Conservation (phyloP, 1,140 invertebrate species). For the Cylas formicarius region DNA sequence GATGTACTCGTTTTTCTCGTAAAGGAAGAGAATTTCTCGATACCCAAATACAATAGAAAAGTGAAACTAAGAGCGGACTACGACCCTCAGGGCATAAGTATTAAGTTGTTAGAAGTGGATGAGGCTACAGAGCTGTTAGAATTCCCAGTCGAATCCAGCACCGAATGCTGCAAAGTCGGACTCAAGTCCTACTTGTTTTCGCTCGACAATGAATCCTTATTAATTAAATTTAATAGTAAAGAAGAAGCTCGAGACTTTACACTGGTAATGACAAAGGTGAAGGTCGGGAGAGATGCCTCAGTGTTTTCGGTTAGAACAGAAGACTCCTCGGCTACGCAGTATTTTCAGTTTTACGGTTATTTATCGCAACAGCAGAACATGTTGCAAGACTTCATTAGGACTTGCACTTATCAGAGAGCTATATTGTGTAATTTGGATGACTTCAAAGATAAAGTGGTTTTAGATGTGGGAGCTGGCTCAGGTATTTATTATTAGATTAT, state of each 20-base stretch:
- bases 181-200: constrained; percentile 61
- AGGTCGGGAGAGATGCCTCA: constrained; percentile 68
- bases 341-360: constrained; percentile 98
- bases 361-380: constrained; percentile 99
- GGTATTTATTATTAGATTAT: too few relatives aligned
- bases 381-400: constrained; percentile 99
- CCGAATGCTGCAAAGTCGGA: constrained; percentile 61
- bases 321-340: constrained; percentile 94
- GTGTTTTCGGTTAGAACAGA: constrained; percentile 95
- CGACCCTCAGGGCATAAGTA: constrained; percentile 66
- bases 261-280: constrained; percentile 67
- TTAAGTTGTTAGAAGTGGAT: constrained; percentile 57
- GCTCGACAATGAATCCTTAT: constrained; percentile 54
- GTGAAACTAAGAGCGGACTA: constrained; percentile 64
- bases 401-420: constrained; percentile 95
- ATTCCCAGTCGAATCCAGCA: constrained; percentile 58
- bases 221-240: constrained; percentile 46
- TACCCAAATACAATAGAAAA: constrained; percentile 59
- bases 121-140: constrained; percentile 46
- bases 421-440: constrained; percentile 90
- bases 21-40: constrained; percentile 54
- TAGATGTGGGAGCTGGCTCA: constrained; percentile 96
- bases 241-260: constrained; percentile 70
- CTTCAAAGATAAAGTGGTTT: constrained; percentile 86
- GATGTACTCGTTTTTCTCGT: constrained; percentile 60